Evolutionary conservation across 2,888 invertebrate species (phyloP), one percentile per base, ranked within the genome.

Genomic region (Patella ulyssiponensis): DNA sequence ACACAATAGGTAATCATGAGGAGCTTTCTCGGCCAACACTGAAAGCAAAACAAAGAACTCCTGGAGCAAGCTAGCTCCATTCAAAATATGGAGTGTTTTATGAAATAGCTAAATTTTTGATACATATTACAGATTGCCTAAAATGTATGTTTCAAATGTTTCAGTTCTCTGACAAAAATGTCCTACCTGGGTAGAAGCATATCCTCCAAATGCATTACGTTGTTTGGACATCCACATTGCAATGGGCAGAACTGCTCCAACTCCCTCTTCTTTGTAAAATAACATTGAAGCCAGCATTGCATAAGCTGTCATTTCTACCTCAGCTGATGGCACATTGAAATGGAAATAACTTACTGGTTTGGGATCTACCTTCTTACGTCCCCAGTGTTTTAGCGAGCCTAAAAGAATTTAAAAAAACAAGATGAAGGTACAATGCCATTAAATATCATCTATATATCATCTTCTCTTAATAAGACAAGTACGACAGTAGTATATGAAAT

Each of bases 301-400:
- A 91, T 98, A 98, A 0, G 98, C 95, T 0, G 98, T 97, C 85
- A 96, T 96, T 91, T 96, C 96, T 5, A 98, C 94, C 84, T 95
- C 95, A 0, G 95, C 94, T 0, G 96, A 95, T 79, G 94, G 94
- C 0, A 96, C 94, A 80, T 94, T 92, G 64, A 93, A 91, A 84
- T 87, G 80, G 73, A 77, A 82, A 85, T 87, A 82, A 81, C 86
- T 72, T 54, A 74, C 77, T 11, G 77, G 72, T 5, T 80, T 79
- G 58, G 81, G 81, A 5, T 77, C 75, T 64, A 77, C 7, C 75
- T 81, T 53, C 79, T 79, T 75, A 82, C 84, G 75, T 84, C 78
- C 69, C 97, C 97, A 98, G 95, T 96, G 96, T 86, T 95, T 95
- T 86, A 94, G 93, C 75, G 95, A 95, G 2, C 90, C 93, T 84